phyloP scores from a whole-genome alignment of 2,888 invertebrate genomes.

The Caenorhabditis plicata region DNA sequence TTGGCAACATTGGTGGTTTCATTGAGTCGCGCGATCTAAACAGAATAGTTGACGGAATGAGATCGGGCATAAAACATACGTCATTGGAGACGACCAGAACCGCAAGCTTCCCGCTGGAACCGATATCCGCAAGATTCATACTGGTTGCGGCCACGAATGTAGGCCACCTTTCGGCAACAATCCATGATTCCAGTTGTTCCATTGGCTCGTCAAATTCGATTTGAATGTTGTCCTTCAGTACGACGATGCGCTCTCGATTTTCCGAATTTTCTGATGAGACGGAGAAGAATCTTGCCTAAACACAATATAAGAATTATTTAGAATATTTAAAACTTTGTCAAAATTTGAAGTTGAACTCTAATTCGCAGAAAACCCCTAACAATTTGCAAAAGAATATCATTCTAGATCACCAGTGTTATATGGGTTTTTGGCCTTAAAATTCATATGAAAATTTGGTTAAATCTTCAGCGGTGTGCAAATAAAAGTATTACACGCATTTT shows the following conservation, averaged over 20 bases:
- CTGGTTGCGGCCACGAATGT: constrained; percentile 46
- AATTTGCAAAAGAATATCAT: too few species aligned
- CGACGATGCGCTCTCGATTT: constrained; percentile 29
- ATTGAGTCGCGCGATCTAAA: constrained; percentile 39
- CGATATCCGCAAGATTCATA: constrained; percentile 55
- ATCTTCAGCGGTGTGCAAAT: too few species aligned
- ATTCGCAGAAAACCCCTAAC: too few species aligned
- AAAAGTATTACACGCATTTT: too few species aligned
- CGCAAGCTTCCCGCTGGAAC: constrained; percentile 54
- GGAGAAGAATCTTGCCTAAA: constrained; percentile 27
- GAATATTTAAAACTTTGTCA: neutral
- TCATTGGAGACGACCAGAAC: constrained; percentile 54
- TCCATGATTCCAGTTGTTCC: constrained; percentile 47
- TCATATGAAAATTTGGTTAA: too few species aligned
- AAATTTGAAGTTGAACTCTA: too few species aligned
- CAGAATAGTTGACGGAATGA: neutral
- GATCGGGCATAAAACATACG: constrained; percentile 8
- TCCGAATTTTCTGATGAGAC: constrained; percentile 9
- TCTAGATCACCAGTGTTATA: too few species aligned
- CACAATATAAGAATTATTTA: neutral
- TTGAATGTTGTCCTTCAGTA: constrained; percentile 47
- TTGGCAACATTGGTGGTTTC: constrained; percentile 17
- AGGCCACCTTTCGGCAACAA: constrained; percentile 59
- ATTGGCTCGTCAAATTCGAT: constrained; percentile 28
- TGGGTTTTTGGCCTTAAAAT: too few species aligned